Percentiles rank a stretch among this genome's conserved stretches.
These are phyloP conservation scores for Magallana angulata DNA, from an alignment of 1,140 invertebrate species.

Conservation along the genomic window DNA sequence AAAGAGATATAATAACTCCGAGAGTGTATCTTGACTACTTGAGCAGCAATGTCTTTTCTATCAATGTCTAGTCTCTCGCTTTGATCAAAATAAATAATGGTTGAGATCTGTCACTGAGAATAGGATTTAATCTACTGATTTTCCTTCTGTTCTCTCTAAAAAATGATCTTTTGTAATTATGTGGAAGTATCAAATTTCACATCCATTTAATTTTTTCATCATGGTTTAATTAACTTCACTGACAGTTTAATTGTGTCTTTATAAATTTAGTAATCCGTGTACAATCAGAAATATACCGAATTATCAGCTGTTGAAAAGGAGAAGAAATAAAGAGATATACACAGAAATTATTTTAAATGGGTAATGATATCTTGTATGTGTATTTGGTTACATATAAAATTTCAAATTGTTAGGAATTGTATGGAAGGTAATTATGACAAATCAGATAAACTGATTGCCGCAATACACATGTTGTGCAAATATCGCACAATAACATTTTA, in stretches of 20 bases:
- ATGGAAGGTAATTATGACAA: not conserved
- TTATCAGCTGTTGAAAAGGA: slow-evolving; percentile 19
- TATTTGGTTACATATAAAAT: slow-evolving; percentile 33
- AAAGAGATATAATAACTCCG: not conserved
- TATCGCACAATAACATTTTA: not conserved
- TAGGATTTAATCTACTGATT: not conserved
- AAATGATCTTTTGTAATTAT: not conserved
- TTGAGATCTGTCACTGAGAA: slow-evolving; percentile 22
- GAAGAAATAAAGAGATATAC: not conserved
- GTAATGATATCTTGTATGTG: slow-evolving; percentile 3
- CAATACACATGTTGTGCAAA: not conserved
- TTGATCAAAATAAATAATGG: slow-evolving; percentile 18
- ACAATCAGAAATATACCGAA: not conserved
- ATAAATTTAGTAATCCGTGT: not conserved
- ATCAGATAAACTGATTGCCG: not conserved
- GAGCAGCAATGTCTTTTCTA: not conserved
- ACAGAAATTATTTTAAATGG: not conserved
- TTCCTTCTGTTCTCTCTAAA: not conserved
- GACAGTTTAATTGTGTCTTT: slow-evolving; percentile 28
- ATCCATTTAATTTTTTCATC: slow-evolving; percentile 18
- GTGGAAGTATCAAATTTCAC: slow-evolving; percentile 17
- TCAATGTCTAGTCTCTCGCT: not conserved
- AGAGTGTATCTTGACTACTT: not conserved
- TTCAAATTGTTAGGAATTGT: not conserved
- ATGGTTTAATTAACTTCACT: not conserved